Evolutionary conservation across 2,888 invertebrate species (phyloP), one percentile per base, ranked within the genome.

Genomic region (Aporophyla lueneburgensis): DNA sequence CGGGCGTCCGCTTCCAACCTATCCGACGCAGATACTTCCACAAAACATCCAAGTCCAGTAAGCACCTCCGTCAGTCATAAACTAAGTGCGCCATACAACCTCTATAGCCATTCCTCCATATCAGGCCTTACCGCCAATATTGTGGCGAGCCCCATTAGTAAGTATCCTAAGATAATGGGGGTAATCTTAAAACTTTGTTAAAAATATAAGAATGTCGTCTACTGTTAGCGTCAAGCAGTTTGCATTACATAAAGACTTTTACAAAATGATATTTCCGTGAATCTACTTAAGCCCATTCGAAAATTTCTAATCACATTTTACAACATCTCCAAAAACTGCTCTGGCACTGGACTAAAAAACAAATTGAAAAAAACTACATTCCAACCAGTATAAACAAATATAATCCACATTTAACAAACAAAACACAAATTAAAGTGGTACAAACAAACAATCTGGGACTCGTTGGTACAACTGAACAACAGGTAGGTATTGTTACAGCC

Each of bases 401-500:
- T n/a, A 46, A 53, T 53, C 33, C 58, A 27, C 24, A 53, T 46
- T 5, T 24, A 40, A 27, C 56, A 46, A 78, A 49, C 14, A 43
- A 33, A 43, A 53, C 9, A n/a, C 21, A 19, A 61, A 74, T 62
- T 43, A 46, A 67, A 53, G 62, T 14, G 9, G 16, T 9, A 27
- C 16, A 68, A 65, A 68, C 62, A 76, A 75, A 66, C 65, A 61
- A 78, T 49, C 53, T 69, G 24, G 10, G 58, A 7, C 7, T 46
- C 16, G 59, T 49, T 59, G 54, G 62, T 58, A 53, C 10, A 46
- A 33, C 24, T 5, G 24, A 46, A 68, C 67, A 70, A 62, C 59
- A 80, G 61, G 80, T 49, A 43, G 49, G 54, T 63, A 70, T 72
- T 62, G 70, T 43, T 53, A 70, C 49, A 49, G 58, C 49, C 43